phyloP scores from a whole-genome alignment of 2,888 invertebrate species.

The Brachynemurus nebulosus region DNA sequence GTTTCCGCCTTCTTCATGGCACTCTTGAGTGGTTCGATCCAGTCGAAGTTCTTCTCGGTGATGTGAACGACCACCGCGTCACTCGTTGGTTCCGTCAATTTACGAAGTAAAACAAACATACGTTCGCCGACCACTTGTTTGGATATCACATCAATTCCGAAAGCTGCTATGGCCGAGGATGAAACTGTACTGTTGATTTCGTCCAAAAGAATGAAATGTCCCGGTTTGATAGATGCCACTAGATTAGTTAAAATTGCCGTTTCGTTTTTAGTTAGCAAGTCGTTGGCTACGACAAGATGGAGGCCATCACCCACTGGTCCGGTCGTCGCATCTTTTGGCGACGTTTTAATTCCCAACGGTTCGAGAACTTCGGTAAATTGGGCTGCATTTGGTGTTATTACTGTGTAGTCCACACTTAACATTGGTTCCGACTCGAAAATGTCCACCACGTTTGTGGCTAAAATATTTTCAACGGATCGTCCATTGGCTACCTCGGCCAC shows the following conservation, averaged over 20 bases:
- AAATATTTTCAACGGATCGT: slow-evolving; percentile 48
- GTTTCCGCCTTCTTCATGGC: slow-evolving; percentile 51
- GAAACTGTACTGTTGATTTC: slow-evolving; percentile 43
- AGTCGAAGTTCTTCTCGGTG: slow-evolving; percentile 54
- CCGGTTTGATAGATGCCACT: slow-evolving; percentile 44
- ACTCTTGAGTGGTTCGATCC: slow-evolving; percentile 71
- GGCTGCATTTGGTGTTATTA: slow-evolving; percentile 38
- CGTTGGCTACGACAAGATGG: slow-evolving; percentile 52
- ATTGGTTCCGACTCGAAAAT: slow-evolving; percentile 62
- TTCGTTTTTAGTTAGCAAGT: slow-evolving; percentile 44
- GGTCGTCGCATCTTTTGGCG: slow-evolving; percentile 44
- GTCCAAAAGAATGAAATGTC: slow-evolving; percentile 55
- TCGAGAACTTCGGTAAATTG: slow-evolving; percentile 40
- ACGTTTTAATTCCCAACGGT: slow-evolving; percentile 47
- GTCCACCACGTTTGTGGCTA: slow-evolving; percentile 44
- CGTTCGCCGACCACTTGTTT: slow-evolving; percentile 50
- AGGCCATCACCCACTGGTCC: slow-evolving; percentile 49
- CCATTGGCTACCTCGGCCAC: slow-evolving; percentile 50
- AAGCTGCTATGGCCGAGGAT: slow-evolving; percentile 26
- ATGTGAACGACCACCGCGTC: slow-evolving; percentile 42
- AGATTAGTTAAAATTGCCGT: slow-evolving; percentile 40
- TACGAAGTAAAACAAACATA: slow-evolving; percentile 53
- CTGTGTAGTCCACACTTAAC: slow-evolving; percentile 47
- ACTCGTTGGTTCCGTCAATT: slow-evolving; percentile 29
- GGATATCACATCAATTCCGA: slow-evolving; percentile 40